phyloP scores from a whole-genome alignment of 2,888 invertebrate genomes.

The Ornithoptera priamus region DNA sequence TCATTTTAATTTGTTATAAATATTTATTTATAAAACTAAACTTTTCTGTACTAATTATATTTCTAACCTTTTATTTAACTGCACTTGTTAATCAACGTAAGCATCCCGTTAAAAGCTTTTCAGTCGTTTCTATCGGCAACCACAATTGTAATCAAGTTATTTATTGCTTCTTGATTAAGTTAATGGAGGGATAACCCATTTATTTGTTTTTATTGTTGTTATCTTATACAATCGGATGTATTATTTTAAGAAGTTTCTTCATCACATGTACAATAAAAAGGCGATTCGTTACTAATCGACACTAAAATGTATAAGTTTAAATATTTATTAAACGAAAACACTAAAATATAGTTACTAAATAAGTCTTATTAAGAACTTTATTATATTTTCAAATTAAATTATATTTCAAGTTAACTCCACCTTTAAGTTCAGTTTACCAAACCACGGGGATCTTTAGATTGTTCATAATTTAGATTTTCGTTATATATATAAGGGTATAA shows the following conservation, averaged over 20 bases:
- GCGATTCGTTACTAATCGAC: too few relatives aligned
- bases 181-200: slow-evolving; percentile 9
- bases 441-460: too few relatives aligned
- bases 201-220: slow-evolving; percentile 7
- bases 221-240: neutral
- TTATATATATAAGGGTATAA: too few relatives aligned
- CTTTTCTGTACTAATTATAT: neutral
- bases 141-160: slow-evolving; percentile 5
- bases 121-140: neutral
- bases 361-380: too few relatives aligned
- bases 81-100: slow-evolving; percentile 1
- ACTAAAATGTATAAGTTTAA: too few relatives aligned
- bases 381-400: too few relatives aligned
- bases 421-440: too few relatives aligned
- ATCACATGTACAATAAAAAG: neutral
- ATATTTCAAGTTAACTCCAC: too few relatives aligned
- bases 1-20: neutral
- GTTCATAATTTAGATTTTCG: too few relatives aligned
- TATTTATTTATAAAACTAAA: neutral
- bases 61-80: neutral
- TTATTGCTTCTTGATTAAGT: slow-evolving; percentile 14
- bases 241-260: neutral
- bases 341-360: too few relatives aligned
- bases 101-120: slow-evolving; percentile 2
- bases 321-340: too few relatives aligned